phyloP scores from a whole-genome alignment of 2,888 invertebrate genomes.

The Andrena fulva region DNA sequence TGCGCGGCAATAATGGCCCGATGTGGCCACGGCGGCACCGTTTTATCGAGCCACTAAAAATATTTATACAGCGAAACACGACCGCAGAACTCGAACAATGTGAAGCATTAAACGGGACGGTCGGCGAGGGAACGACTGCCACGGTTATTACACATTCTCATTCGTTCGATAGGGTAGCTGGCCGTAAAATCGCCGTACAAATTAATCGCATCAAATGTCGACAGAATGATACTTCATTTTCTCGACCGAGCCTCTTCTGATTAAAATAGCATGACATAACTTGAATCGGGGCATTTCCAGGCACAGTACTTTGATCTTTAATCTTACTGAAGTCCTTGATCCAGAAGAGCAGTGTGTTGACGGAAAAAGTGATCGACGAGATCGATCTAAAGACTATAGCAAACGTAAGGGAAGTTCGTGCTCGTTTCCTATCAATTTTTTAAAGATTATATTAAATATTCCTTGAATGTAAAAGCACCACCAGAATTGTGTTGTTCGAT shows the following conservation, averaged over 20 bases:
- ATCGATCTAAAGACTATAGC: no score
- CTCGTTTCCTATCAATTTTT: no score
- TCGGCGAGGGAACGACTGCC: conserved; percentile 19
- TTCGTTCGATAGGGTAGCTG: background rate
- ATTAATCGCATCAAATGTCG: conserved; percentile 5
- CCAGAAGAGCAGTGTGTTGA: background rate
- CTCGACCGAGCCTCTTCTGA: background rate
- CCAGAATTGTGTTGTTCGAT: no score
- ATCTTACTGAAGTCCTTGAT: background rate
- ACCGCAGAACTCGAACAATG: background rate
- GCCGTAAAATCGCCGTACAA: conserved; percentile 2
- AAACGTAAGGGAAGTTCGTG: no score
- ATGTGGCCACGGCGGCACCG: background rate
- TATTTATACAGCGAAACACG: conserved; percentile 11
- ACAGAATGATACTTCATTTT: background rate
- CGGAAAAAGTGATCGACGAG: background rate
- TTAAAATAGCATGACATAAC: background rate
- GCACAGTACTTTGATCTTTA: background rate
- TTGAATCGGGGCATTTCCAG: no score
- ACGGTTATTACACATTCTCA: conserved; percentile 8
- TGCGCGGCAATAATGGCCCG: background rate
- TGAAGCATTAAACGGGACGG: conserved; percentile 13
- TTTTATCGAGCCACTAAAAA: conserved; percentile 24
- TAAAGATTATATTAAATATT: no score
- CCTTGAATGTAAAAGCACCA: no score